Percentiles rank a stretch among this genome's conserved stretches.
Conservation (phyloP, 2,797 vertebrate genomes). For the Furcifer pardalis region DNA sequence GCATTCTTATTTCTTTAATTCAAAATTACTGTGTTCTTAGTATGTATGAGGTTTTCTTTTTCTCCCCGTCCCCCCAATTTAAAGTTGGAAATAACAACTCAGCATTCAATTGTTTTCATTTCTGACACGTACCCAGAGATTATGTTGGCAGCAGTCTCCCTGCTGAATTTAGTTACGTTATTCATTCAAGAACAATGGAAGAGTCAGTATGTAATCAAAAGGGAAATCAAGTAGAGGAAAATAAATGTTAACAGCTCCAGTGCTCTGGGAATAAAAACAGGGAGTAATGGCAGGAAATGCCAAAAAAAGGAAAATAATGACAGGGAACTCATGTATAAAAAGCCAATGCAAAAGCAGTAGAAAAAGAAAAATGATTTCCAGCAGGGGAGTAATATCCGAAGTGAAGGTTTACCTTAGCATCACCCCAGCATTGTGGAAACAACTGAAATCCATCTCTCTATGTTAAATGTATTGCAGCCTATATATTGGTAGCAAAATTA, state of each 20-base stretch:
- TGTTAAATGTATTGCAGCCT: not conserved
- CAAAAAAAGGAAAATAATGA: conserved; percentile 26
- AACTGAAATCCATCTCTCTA: not conserved
- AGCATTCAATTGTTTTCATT: conserved; percentile 26
- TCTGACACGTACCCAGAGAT: not conserved
- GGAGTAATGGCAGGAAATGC: conserved; percentile 32
- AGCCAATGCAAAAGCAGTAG: not conserved
- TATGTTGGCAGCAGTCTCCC: conserved; percentile 13
- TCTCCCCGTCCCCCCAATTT: not conserved
- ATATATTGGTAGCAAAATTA: not conserved
- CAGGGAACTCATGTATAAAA: conserved; percentile 3
- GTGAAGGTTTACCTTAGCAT: not conserved
- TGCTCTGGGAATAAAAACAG: conserved; percentile 30
- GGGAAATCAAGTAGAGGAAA: conserved; percentile 46
- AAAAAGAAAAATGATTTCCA: not conserved
- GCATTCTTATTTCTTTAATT: conserved; percentile 14
- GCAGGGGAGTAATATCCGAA: not conserved
- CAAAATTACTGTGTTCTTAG: conserved; percentile 9
- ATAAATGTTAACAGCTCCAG: conserved; percentile 30
- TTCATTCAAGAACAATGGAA: conserved; percentile 44
- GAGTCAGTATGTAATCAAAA: conserved; percentile 41
- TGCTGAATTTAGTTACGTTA: conserved; percentile 31
- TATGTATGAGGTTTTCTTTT: not conserved
- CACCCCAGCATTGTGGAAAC: not conserved
- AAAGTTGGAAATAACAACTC: conserved; percentile 40